These are phyloP conservation scores for Prionace glauca DNA, from an alignment of 2,797 vertebrate genomes.

Conservation along the genomic window DNA sequence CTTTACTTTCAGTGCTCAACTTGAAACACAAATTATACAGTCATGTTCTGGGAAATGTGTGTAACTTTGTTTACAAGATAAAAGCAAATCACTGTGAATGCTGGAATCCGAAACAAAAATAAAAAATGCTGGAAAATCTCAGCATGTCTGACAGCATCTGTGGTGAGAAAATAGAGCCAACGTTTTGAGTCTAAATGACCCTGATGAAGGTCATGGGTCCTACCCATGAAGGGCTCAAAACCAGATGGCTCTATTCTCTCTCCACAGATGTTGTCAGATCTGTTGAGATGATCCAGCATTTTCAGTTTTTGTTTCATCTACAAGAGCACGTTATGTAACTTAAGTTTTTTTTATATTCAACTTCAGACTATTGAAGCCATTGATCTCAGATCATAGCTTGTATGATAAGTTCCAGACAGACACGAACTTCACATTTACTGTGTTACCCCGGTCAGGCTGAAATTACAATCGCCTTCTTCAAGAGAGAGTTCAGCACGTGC, in stretches of 20 bases:
- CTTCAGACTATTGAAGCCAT: background rate
- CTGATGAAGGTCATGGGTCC: no score
- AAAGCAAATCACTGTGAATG: no score
- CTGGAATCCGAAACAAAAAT: no score
- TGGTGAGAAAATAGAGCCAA: no score
- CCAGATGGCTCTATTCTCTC: no score
- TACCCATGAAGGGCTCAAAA: no score
- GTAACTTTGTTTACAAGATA: background rate
- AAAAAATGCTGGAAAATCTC: no score
- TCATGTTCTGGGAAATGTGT: background rate
- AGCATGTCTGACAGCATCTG: no score
- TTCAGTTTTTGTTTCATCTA: background rate
- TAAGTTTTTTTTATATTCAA: background rate
- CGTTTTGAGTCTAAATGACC: no score
- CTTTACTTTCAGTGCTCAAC: background rate
- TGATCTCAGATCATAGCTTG: background rate
- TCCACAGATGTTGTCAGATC: no score
- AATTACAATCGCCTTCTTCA: background rate
- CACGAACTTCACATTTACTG: background rate
- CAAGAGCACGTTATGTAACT: background rate
- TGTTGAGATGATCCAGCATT: no score
- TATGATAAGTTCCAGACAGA: background rate
- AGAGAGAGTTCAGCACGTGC: background rate
- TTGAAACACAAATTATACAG: background rate
- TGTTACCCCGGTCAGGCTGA: background rate